Evolutionary conservation across 2,797 vertebrate species (phyloP).

Genomic region (Anguilla anguilla): DNA sequence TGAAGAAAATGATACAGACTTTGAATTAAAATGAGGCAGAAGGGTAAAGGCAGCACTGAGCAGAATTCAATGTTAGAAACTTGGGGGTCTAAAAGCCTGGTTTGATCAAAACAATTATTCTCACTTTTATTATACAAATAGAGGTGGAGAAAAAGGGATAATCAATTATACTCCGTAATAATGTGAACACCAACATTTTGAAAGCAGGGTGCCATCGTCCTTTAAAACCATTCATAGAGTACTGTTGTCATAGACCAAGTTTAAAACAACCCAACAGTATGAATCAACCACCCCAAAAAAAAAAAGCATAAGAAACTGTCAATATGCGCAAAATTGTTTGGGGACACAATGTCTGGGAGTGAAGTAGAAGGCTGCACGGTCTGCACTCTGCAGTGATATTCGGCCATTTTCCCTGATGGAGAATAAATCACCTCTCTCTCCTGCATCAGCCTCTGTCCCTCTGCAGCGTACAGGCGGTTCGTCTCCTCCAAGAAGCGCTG

Average conservation of each 20-base stretch:
- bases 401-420: not conserved
- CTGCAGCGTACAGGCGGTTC: slow-evolving; percentile 92
- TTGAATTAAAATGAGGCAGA: not conserved
- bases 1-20: slow-evolving; percentile 47
- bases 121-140: not conserved
- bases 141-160: not conserved
- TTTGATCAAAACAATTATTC: not conserved
- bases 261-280: not conserved
- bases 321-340: not conserved
- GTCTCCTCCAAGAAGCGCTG: slow-evolving; percentile 97
- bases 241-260: not conserved
- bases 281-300: not conserved
- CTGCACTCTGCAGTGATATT: not conserved
- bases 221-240: not conserved
- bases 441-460: slow-evolving; percentile 98
- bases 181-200: not conserved
- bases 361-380: not conserved
- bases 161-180: not conserved
- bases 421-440: slow-evolving; percentile 89
- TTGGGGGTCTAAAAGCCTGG: not conserved
- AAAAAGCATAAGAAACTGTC: not conserved
- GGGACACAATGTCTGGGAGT: not conserved
- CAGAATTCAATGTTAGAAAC: not conserved
- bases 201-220: not conserved
- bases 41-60: slow-evolving; percentile 12